These are phyloP conservation scores for Callorhinus ursinus DNA, from an alignment of 2,113 vertebrate genomes.

Conservation along the genomic window DNA sequence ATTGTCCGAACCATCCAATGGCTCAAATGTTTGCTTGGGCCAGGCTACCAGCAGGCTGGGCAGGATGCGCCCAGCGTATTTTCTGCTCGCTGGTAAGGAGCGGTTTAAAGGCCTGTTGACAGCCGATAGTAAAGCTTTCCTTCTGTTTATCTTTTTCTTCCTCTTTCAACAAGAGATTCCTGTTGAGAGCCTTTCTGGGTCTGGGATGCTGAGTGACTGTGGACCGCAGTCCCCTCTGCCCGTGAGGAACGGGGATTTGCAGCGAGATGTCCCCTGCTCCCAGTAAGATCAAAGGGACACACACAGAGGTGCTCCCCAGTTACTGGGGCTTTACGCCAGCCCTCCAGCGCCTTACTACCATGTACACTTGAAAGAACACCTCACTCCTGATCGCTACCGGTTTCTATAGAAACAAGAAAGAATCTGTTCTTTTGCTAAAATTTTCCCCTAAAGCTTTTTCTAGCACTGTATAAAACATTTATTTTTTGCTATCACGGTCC, in stretches of 20 bases:
- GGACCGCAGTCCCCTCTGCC: neutral
- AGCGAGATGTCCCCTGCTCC: neutral
- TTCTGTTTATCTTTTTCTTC: constrained; percentile 10
- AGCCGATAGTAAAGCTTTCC: constrained; percentile 29
- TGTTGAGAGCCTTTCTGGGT: neutral
- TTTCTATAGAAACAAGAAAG: constrained; percentile 91
- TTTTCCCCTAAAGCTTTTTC: constrained; percentile 83
- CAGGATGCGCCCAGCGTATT: constrained; percentile 28
- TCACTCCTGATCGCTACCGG: constrained; percentile 83
- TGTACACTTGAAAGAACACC: constrained; percentile 84
- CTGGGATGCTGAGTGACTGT: neutral
- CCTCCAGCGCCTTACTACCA: constrained; percentile 78
- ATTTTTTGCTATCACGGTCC: constrained; percentile 67
- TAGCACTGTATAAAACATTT: constrained; percentile 80
- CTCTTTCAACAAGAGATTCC: neutral
- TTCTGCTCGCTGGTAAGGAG: constrained; percentile 62
- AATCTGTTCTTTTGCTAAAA: constrained; percentile 86
- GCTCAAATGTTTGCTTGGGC: neutral
- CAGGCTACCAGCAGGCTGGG: constrained; percentile 26
- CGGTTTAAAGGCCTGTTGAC: constrained; percentile 60
- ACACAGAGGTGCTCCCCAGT: neutral
- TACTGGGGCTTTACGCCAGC: constrained; percentile 14
- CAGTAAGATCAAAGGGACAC: constrained; percentile 42
- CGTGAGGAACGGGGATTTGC: neutral
- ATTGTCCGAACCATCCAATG: neutral